Evolutionary conservation across 2,113 vertebrate genomes (phyloP), one percentile per base, ranked within the genome.

Genomic region (Cephalophus harveyi): DNA sequence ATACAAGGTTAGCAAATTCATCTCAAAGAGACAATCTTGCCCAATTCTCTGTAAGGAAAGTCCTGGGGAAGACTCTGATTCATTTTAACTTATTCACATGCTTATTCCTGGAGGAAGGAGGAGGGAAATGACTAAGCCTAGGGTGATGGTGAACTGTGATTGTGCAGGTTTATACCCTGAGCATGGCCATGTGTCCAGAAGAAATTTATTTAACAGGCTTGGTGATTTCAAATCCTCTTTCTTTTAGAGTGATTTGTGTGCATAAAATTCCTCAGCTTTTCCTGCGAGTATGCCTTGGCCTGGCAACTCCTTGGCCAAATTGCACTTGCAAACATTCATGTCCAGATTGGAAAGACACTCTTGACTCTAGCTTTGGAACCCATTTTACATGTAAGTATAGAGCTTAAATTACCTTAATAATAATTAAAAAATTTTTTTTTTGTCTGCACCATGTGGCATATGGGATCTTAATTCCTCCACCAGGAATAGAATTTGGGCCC

Each of bases 371-470:
- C 13, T 6, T 21, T 79, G 64, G 43, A 33, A 91, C 2, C 30
- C 74, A 84, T 84, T 74, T 87, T 57, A 28, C 9, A 15, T 62
- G 33, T 64, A 76, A 87, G 23, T 54, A 74, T 27, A 64, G 17
- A 82, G 15, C 96, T 92, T 94, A 92, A 71, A 64, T 93, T 55
- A 79, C 23, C 46, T 94, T 90, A 48, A 43, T 79, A 14, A 76
- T 43, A 76, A 27, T 43, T 43, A 0, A 19, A n/a, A n/a, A 67
- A 19, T 5, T 0, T 12, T 27, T 43, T 43, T 43, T 25, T 43
- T 43, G 2, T 7, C 71, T 15, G 1, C 6, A 76, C 12, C 40
- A 7, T 43, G 23, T 76, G 40, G 23, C 40, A 15, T 27, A 76
- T 43, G 23, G 40, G 40, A 76, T 76, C 71, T 76, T 76, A 76